Evolutionary conservation across 2,113 vertebrate species (phyloP).

Genomic region (Gila orcuttii): DNA sequence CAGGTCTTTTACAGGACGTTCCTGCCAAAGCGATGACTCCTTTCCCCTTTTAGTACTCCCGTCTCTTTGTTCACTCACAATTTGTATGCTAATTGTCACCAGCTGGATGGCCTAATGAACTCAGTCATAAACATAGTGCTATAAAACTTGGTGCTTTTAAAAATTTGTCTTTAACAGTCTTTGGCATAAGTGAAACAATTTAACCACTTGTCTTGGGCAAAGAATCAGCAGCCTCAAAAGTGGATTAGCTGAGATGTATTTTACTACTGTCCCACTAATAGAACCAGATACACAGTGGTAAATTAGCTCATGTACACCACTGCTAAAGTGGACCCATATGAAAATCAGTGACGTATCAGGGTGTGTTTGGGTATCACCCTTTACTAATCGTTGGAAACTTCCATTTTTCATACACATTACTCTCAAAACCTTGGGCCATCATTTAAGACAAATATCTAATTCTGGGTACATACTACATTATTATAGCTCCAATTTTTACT

Average conservation of each 20-base stretch:
- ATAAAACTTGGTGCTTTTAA: neutral
- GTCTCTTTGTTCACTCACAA: slow-evolving; percentile 34
- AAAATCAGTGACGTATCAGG: neutral
- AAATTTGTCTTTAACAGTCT: slow-evolving; percentile 11
- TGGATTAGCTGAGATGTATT: neutral
- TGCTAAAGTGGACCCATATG: slow-evolving; percentile 1
- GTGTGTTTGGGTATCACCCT: neutral
- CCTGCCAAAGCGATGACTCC: neutral
- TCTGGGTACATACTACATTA: no score
- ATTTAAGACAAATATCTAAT: neutral
- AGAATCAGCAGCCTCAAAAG: neutral
- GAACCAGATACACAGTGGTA: neutral
- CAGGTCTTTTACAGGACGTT: neutral
- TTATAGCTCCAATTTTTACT: no score
- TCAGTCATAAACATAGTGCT: slow-evolving; percentile 7
- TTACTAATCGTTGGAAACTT: neutral
- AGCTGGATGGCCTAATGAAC: slow-evolving; percentile 16
- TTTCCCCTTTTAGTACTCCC: neutral
- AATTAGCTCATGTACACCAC: neutral
- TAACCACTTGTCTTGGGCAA: neutral
- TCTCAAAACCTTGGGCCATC: neutral
- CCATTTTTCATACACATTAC: no score
- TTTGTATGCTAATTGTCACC: slow-evolving; percentile 50
- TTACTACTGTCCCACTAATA: neutral
- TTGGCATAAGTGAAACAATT: slow-evolving; percentile 2